Percentiles rank a stretch among this genome's conserved stretches.
These are phyloP conservation scores for Enteromius mattozi DNA, from an alignment of 2,797 vertebrate genomes.

Conservation along the genomic window DNA sequence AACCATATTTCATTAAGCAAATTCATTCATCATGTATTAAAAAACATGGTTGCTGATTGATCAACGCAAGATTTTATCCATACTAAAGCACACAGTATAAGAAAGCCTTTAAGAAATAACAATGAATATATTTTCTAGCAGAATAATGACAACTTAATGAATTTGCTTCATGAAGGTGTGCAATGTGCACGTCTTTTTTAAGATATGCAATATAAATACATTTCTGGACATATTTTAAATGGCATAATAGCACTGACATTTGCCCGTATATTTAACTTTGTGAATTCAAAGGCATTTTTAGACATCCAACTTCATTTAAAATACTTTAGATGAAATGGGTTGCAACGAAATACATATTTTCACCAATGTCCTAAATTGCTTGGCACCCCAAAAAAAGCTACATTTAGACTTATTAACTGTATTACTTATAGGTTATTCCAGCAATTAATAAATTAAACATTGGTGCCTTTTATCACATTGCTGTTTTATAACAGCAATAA, in stretches of 20 bases:
- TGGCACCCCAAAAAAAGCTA: background rate
- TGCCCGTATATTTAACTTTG: background rate
- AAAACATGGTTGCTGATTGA: background rate
- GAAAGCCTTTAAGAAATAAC: background rate
- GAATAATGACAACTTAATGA: background rate
- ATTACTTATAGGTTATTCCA: background rate
- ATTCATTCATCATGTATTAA: background rate
- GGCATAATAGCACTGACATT: background rate
- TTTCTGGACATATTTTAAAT: background rate
- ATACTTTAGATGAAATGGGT: background rate
- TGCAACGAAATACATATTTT: background rate
- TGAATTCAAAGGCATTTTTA: background rate
- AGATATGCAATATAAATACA: background rate
- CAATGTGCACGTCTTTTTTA: no score
- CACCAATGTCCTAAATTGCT: background rate
- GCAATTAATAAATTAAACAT: background rate
- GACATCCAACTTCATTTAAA: background rate
- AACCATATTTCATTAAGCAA: background rate
- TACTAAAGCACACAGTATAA: background rate
- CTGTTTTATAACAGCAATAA: slow-evolving; percentile 2
- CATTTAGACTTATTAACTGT: background rate
- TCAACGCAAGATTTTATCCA: background rate
- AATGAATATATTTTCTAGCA: background rate
- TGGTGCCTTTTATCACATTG: background rate
- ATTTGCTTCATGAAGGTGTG: background rate